Base-by-base conservation (phyloP, 2,888 invertebrate genomes). In the Melanotus villosus region DNA sequence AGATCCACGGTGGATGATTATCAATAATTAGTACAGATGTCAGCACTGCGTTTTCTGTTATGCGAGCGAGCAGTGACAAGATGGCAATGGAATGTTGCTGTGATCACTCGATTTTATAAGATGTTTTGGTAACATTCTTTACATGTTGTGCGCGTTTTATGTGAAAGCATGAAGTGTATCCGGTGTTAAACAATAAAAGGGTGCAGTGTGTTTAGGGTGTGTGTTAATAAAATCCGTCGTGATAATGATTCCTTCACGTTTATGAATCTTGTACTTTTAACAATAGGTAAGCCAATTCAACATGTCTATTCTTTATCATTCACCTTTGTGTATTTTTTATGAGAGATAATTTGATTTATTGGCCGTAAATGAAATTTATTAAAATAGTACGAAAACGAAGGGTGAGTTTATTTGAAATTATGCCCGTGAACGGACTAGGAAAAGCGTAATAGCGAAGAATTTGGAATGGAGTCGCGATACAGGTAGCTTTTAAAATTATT, bases 51-150 rank as follows among this genome's bases (percentile, higher is more conserved):
- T 43, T 36, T 59, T 70, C 74, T 75, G 73, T 72, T 74, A 68
- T 66, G 60, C 59, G 72, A 75, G 67, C 68, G 74, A 76, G 72
- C 75, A 83, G 83, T 84, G 84, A 85, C 84, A 85, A 85, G 84
- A 85, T 85, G 85, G 85, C 85, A 84, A 84, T 82, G 84, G 84
- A 84, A 84, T 84, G 84, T 83, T 70, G 67, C 66, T 70, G 64
- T 64, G 52, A 62, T 54, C 64, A 67, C 70, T 64, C 45, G 58
- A 70, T 64, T 59, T 64, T 70, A 59, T 70, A 66, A 65, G 54
- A 70, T 82, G 80, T 82, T 83, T 82, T 82, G 80, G 76, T 76
- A 76, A 78, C 72, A 78, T 80, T 81, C 70, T 70, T 76, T 70
- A 70, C 58, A 72, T 63, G 58, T 58, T 66, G 63, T 66, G 65